These are phyloP conservation scores for Arenaria interpres DNA, from an alignment of 2,113 vertebrate genomes.

Conservation along the genomic window DNA sequence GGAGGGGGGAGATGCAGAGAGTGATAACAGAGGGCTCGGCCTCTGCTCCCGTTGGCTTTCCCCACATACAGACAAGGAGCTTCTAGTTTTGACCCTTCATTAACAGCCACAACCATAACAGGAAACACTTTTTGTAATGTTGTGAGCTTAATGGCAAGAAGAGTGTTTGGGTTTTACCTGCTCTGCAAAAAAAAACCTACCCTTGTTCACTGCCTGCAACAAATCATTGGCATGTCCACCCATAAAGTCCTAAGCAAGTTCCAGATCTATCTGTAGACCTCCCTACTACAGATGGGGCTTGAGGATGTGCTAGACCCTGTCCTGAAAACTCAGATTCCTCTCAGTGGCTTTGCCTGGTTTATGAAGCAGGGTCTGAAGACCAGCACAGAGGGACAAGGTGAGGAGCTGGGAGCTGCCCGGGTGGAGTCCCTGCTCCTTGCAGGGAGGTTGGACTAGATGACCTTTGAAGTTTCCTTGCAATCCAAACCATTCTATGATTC, in stretches of 20 bases:
- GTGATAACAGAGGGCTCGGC: not conserved
- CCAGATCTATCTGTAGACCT: not conserved
- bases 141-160: not conserved
- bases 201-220: not conserved
- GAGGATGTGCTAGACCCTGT: not conserved
- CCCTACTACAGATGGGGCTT: not conserved
- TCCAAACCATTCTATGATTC: not conserved
- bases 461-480: not conserved
- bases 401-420: not conserved
- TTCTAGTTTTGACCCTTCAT: not conserved
- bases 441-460: not conserved
- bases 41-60: not conserved
- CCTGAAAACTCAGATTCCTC: not conserved
- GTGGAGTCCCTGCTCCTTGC: not conserved
- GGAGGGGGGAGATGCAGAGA: slow-evolving; percentile 4
- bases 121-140: not conserved
- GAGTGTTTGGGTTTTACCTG: not conserved
- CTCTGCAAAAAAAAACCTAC: not conserved
- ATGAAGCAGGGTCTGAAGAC: not conserved
- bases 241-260: not conserved
- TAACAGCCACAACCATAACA: not conserved
- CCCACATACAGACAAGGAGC: not conserved
- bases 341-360: not conserved
- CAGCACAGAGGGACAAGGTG: not conserved
- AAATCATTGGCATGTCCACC: not conserved